These are phyloP conservation scores for Cherax quadricarinatus DNA, from an alignment of 1,140 invertebrate species.

Conservation along the genomic window DNA sequence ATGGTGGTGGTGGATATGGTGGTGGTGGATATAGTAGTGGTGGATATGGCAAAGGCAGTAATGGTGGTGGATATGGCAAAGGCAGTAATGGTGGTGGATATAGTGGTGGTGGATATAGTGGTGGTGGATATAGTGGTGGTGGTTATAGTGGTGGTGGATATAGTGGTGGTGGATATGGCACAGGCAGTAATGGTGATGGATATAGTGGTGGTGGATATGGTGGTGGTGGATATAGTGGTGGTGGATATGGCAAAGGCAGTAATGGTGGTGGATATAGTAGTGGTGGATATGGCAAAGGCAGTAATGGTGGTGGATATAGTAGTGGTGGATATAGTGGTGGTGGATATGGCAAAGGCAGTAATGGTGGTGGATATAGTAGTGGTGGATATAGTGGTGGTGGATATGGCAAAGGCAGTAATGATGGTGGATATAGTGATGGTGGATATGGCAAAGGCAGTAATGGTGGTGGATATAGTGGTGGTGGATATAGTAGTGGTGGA, in stretches of 20 bases:
- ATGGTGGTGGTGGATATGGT: not conserved
- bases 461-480: not conserved
- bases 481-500: not conserved
- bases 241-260: no score
- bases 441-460: not conserved
- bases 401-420: not conserved
- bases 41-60: not conserved
- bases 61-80: not conserved
- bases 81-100: not conserved
- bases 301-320: not conserved
- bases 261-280: not conserved
- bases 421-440: not conserved
- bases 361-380: not conserved
- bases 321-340: not conserved
- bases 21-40: not conserved
- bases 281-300: not conserved
- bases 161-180: no score
- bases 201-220: not conserved
- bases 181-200: no score
- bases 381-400: not conserved
- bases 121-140: not conserved
- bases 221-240: no score
- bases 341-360: not conserved
- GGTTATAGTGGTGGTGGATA: no score
- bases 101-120: not conserved